These are phyloP conservation scores for Pseudomyrmex sp. DNA, from an alignment of 1,140 invertebrate species.

Conservation along the genomic window DNA sequence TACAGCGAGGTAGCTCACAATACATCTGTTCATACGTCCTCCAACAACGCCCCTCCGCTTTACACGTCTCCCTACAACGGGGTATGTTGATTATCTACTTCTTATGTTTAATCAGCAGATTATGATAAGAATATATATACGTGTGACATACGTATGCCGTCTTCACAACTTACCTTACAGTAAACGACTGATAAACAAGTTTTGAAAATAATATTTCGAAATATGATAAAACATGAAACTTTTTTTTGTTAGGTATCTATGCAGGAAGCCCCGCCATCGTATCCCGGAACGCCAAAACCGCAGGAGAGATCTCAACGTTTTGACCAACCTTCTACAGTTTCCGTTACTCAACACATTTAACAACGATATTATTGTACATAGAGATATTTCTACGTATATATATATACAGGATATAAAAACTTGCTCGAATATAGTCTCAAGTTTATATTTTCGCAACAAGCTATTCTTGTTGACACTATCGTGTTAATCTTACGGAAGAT, in stretches of 20 bases:
- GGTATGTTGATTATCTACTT: conserved; percentile 56
- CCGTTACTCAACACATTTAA: conserved; percentile 45
- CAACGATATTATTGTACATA: not conserved
- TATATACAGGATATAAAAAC: not conserved
- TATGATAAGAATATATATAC: not conserved
- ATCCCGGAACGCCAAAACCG: conserved; percentile 53
- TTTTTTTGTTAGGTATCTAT: conserved; percentile 38
- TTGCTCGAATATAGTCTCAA: no score
- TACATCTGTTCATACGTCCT: conserved; percentile 64
- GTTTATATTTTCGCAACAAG: no score
- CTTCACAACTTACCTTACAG: not conserved
- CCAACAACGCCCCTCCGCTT: conserved; percentile 67
- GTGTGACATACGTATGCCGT: not conserved
- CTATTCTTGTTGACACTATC: no score
- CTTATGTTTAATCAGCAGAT: not conserved
- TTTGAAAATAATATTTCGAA: not conserved
- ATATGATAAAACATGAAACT: not conserved
- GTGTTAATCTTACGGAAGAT: not conserved
- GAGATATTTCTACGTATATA: not conserved
- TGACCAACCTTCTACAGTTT: not conserved
- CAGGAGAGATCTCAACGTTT: not conserved
- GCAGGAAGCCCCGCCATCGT: conserved; percentile 55
- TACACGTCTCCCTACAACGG: conserved; percentile 51
- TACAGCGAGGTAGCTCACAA: conserved; percentile 64
- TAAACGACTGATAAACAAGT: conserved; percentile 5